These are phyloP conservation scores for Poecile atricapillus DNA, from an alignment of 2,113 vertebrate species.

Conservation along the genomic window DNA sequence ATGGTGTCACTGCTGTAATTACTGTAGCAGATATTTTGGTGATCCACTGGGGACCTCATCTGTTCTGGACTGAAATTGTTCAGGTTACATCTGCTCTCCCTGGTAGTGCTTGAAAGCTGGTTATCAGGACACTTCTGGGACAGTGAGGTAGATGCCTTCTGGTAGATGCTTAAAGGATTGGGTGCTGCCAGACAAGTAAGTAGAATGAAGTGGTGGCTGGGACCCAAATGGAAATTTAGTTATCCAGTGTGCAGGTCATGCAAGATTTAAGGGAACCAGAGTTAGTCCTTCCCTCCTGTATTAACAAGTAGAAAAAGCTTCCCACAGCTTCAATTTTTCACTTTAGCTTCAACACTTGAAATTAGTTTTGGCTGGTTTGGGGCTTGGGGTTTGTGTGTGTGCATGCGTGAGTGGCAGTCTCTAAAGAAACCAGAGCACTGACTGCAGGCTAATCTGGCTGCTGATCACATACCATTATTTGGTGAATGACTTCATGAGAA, in stretches of 20 bases:
- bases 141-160: background rate
- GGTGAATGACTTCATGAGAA: slow-evolving; percentile 14
- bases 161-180: background rate
- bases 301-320: background rate
- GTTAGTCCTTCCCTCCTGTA: background rate
- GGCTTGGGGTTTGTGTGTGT: background rate
- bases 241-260: background rate
- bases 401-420: background rate
- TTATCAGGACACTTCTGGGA: background rate
- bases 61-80: background rate
- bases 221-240: background rate
- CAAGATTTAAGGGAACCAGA: background rate
- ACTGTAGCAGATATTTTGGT: background rate
- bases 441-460: slow-evolving; percentile 7
- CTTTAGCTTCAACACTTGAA: background rate
- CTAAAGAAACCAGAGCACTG: background rate
- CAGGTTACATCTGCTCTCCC: accelerated
- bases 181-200: background rate
- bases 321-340: background rate
- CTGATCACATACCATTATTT: slow-evolving; percentile 47
- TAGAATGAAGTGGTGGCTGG: background rate
- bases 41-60: background rate
- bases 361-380: background rate
- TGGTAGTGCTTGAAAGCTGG: background rate
- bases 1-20: background rate